Evolutionary conservation across 92 coral and sea anemone genomes (phyloP).

Genomic region (Ricordea florida): DNA sequence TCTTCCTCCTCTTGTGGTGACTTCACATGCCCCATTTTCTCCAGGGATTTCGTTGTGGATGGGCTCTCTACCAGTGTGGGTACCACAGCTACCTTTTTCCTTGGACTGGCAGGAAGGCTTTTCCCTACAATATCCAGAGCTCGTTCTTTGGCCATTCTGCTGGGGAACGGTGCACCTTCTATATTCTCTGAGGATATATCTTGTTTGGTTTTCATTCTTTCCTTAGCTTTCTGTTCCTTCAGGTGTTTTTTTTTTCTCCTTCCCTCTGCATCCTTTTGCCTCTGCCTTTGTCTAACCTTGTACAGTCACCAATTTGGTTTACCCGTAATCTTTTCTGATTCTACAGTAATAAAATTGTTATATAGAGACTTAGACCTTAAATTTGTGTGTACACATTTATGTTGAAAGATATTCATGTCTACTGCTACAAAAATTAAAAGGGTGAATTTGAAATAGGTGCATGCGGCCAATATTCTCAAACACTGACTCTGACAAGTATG

Average conservation of each 20-base stretch:
- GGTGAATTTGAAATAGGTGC: no score
- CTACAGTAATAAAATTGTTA: no score
- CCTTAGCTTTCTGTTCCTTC: neutral
- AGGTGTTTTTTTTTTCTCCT: neutral
- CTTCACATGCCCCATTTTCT: neutral
- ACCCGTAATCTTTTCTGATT: no score
- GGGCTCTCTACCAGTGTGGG: slow-evolving; percentile 15
- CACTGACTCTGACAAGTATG: no score
- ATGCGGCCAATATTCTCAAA: no score
- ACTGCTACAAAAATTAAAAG: no score
- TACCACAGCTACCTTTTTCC: slow-evolving; percentile 7
- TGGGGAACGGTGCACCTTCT: neutral
- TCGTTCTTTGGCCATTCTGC: slow-evolving; percentile 1
- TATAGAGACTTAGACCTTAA: no score
- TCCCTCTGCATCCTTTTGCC: neutral
- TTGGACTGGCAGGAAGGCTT: slow-evolving; percentile 4
- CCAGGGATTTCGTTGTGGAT: slow-evolving; percentile 2
- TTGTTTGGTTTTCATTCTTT: neutral
- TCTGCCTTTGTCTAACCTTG: neutral
- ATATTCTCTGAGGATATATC: neutral
- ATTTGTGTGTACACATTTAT: no score
- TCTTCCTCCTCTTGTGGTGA: neutral
- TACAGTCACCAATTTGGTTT: no score
- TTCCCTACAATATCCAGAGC: slow-evolving; percentile 13
- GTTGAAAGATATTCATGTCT: no score